A percentile compares a stretch with the other conserved stretches of the same genome.
Evolutionary conservation across 2,888 invertebrate genomes (phyloP).

Genomic region (Tanypteryx hageni): DNA sequence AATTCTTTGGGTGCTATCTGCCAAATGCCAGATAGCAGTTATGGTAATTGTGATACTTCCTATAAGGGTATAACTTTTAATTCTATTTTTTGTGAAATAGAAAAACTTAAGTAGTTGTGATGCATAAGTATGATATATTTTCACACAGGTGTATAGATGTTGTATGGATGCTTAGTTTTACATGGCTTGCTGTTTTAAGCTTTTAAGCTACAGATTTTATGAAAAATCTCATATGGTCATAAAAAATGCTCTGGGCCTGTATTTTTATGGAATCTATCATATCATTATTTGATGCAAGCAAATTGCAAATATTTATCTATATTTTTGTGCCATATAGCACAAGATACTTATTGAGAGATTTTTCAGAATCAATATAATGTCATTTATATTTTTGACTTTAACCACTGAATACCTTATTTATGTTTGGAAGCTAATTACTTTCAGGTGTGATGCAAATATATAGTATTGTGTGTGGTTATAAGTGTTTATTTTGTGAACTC

Average conservation of each 20-base stretch:
- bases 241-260: conserved; percentile 50
- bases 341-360: background rate
- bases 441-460: background rate
- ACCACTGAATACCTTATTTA: background rate
- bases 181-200: conserved; percentile 52
- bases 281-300: background rate
- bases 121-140: conserved; percentile 28
- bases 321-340: conserved; percentile 32
- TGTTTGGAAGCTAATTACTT: conserved; percentile 5
- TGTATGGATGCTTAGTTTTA: conserved; percentile 43
- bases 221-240: background rate
- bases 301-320: conserved; percentile 48
- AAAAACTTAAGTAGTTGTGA: conserved; percentile 29
- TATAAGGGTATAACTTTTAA: conserved; percentile 48
- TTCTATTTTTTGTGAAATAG: conserved; percentile 35
- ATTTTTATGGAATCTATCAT: conserved; percentile 54
- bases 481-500: background rate
- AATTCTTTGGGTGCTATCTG: conserved; percentile 41
- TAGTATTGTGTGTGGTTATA: conserved; percentile 11
- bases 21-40: conserved; percentile 30
- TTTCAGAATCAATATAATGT: conserved; percentile 23
- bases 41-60: conserved; percentile 53
- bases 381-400: conserved; percentile 4
- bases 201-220: conserved; percentile 41
- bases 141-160: conserved; percentile 40